phyloP scores from a whole-genome alignment of 1,140 invertebrate species.

The Brachystomella parvula region DNA sequence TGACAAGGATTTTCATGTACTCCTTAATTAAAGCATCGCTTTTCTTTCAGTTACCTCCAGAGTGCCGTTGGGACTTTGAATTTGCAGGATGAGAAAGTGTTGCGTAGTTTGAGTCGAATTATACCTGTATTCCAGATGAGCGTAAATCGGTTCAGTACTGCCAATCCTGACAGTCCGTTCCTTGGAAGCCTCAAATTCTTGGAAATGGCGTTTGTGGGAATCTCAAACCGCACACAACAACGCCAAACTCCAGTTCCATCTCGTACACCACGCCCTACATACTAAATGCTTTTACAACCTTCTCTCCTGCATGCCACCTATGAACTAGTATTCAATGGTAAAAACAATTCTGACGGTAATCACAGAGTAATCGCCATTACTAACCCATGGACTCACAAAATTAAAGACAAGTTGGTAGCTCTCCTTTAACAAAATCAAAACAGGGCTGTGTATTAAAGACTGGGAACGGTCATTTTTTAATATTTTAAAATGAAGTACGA shows the following conservation, averaged over 20 bases:
- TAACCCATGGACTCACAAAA: not conserved
- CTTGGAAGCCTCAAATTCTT: slow-evolving; percentile 24
- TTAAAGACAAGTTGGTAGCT: too few species aligned
- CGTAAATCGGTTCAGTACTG: slow-evolving; percentile 19
- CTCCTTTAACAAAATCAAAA: too few species aligned
- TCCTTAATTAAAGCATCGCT: not conserved
- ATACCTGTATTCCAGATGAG: slow-evolving; percentile 31
- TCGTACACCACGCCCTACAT: not conserved
- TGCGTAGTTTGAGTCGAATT: slow-evolving; percentile 29
- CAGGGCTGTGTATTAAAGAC: too few species aligned
- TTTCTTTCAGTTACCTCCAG: slow-evolving; percentile 29
- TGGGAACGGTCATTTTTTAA: too few species aligned
- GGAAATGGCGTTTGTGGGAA: slow-evolving; percentile 33
- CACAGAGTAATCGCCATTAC: not conserved
- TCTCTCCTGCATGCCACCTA: too few species aligned
- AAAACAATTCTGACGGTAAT: not conserved
- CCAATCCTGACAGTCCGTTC: slow-evolving; percentile 28
- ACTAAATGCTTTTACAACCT: not conserved
- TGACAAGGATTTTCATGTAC: not conserved
- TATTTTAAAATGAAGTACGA: too few species aligned
- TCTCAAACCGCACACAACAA: slow-evolving; percentile 10
- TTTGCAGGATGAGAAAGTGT: slow-evolving; percentile 15
- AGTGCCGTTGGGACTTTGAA: slow-evolving; percentile 23
- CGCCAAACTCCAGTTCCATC: not conserved
- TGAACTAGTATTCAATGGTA: too few species aligned